phyloP scores from a whole-genome alignment of 2,797 vertebrate genomes.

The Mus spretus region DNA sequence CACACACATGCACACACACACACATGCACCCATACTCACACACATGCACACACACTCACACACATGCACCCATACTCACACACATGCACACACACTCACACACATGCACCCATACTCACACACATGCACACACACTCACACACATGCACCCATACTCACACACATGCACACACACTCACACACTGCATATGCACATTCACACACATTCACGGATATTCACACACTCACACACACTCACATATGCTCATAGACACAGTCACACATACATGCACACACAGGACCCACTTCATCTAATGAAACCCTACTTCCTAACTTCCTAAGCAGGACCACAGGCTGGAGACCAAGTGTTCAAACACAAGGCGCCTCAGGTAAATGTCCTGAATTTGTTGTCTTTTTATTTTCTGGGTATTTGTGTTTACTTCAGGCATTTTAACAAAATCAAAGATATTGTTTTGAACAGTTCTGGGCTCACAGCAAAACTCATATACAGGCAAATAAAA shows the following conservation, averaged over 20 bases:
- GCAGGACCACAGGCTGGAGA: too few species aligned
- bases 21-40: background rate
- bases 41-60: background rate
- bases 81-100: background rate
- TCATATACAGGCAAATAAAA: background rate
- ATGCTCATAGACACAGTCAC: background rate
- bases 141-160: background rate
- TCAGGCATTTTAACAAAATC: background rate
- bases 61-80: background rate
- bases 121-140: background rate
- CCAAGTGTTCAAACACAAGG: background rate
- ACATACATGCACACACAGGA: background rate
- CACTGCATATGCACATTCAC: background rate
- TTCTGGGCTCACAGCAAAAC: background rate
- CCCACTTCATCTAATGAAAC: background rate
- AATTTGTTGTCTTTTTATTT: background rate
- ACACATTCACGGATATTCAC: background rate
- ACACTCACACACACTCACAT: background rate
- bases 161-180: background rate
- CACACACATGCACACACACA: too few species aligned
- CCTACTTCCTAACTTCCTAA: background rate
- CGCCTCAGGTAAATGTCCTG: background rate
- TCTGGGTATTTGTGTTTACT: background rate
- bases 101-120: background rate
- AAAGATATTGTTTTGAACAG: background rate